Base-by-base conservation (phyloP, 2,113 vertebrate genomes). In the Elgaria multicarinata region DNA sequence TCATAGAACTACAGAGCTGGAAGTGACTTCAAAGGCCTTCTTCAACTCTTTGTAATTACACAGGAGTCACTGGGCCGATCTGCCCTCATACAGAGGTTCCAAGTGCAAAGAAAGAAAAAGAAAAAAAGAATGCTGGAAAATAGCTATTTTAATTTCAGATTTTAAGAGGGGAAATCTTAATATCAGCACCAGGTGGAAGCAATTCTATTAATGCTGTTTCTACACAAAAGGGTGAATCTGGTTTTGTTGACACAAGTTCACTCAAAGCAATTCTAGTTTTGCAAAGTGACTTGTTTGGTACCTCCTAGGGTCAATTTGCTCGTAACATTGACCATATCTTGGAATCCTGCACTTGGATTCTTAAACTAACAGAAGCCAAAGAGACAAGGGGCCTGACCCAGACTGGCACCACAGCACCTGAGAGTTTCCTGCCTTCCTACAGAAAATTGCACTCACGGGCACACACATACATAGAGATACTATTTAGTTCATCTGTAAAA, bases 21-120 rank as follows among this genome's bases (percentile, higher is more conserved):
- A 89, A 75, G 69, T 24, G n/a, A 64, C 87, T 89, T 83, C 87
- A 89, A 83, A 89, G 87, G 42, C 39, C 87, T 67, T 46, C 71
- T 75, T 42, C 81, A 76, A 66, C 72, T 66, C 80, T 89, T 69
- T 83, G 81, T 83, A 76, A 83, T 76, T 66, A 83, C 50, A 83
- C 44, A 28, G 80, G 55, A 83, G 55, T 50, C 80, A 46, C 42
- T 64, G 9, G 77, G 62, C 69, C 31, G 24, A 76, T 20, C 33
- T 50, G 81, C 80, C 72, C 80, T 75, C 80, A 46, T 55, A 36
- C 74, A 46, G 39, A 20, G 58, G 39, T 69, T 66, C 39, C 14
- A 42, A 72, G 87, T 5, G n/a, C 6, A 39, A 74, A n/a, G 16
- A 62, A 26, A 33, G 6, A 3, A 28, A 14, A 6, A 14, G 13